Evolutionary conservation across 1,140 invertebrate genomes (phyloP).

Genomic region (Glomeris maerens): DNA sequence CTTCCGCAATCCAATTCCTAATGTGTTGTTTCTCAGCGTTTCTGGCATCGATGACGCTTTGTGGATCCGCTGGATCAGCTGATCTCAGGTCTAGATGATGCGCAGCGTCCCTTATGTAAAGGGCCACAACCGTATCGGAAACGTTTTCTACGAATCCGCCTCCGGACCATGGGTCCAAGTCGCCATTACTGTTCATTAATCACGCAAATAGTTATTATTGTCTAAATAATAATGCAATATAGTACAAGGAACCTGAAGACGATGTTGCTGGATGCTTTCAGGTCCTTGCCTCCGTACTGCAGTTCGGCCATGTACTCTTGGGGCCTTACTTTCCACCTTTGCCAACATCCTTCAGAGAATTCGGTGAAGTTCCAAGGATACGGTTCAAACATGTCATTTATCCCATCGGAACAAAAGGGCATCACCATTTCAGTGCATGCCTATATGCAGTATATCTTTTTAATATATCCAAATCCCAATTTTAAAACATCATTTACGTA

Average conservation of each 20-base stretch:
- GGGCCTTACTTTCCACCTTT: constrained; percentile 52
- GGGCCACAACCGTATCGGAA: constrained; percentile 46
- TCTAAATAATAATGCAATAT: too few species aligned
- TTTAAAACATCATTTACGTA: not conserved
- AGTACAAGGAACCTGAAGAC: constrained; percentile 75
- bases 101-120: constrained; percentile 75
- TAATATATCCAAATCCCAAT: not conserved
- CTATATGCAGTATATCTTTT: constrained; percentile 34
- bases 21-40: constrained; percentile 50
- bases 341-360: constrained; percentile 48
- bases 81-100: constrained; percentile 82
- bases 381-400: constrained; percentile 69
- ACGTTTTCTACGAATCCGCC: constrained; percentile 67
- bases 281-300: constrained; percentile 65
- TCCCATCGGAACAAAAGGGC: constrained; percentile 68
- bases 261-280: constrained; percentile 57
- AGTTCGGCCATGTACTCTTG: constrained; percentile 47
- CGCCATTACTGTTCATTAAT: constrained; percentile 55
- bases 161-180: constrained; percentile 82
- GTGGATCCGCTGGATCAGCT: constrained; percentile 51
- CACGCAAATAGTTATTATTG: constrained; percentile 1
- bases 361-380: constrained; percentile 53
- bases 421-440: constrained; percentile 92
- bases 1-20: constrained; percentile 44
- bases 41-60: constrained; percentile 49